Base-by-base conservation (phyloP, 2,797 vertebrate genomes). In the Adrianichthys oophorus region DNA sequence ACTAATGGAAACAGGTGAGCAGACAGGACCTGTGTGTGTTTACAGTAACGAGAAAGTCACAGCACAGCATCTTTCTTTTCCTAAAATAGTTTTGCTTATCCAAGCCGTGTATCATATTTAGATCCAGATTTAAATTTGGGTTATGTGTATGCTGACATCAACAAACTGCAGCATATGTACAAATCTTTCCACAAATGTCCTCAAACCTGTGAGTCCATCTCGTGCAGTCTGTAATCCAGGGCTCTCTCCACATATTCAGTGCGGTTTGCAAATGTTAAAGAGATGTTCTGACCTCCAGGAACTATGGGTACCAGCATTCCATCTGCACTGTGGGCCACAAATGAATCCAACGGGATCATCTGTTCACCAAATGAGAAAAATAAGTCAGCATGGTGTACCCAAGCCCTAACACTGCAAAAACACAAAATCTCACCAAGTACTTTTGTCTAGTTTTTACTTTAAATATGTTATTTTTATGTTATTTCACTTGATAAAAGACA, bases 301-400 rank as follows among this genome's bases (percentile, higher is more conserved):
- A 93, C 84, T 51, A 94, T 88, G 5, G 93, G 91, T 1, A 93
- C 91, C 75, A 93, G 76, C 57, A 84, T 90, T 18, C 92, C 93
- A 65, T 92, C 87, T 5, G 92, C 92, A 76, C 92, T 91, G 75
- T 93, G 89, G 48, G 90, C 92, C 82, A 91, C 62, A 42, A 93
- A 94, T 0, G 92, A 92, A 82, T 92, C 92, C 78, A 94, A 74
- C 5, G 93, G 91, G 52, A 94, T 94, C 93, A 94, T 94, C 93
- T 94, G 70, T 32, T 32, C 32, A 12, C 32, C 32, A 12, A 32
- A 10, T 12, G 29, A 32, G 32, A 32, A 32, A 32, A 32, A 32
- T 10, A 32, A 32, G 32, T 32, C 32, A 32, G 32, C 32, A 32
- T 10, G 10, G 10, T 12, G 8, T 10, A 32, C 32, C 8, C 10